Evolutionary conservation across 2,888 invertebrate genomes (phyloP).

Genomic region (Digitonthophagus gazella): DNA sequence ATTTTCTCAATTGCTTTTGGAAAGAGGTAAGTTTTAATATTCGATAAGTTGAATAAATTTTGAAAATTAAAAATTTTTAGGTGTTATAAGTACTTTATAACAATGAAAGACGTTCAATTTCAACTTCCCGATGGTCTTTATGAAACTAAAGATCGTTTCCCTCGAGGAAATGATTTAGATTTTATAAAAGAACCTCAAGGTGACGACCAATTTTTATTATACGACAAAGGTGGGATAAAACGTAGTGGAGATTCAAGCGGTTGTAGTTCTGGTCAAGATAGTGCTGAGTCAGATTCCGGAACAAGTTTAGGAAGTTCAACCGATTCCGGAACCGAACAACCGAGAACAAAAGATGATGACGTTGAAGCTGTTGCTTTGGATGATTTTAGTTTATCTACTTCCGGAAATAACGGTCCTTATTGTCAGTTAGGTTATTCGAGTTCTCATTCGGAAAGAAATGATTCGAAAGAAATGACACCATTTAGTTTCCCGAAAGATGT

Average conservation of each 20-base stretch:
- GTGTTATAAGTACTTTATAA: conserved; percentile 27
- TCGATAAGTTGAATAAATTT: not conserved
- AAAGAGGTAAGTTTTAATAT: conserved; percentile 23
- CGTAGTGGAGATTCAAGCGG: conserved; percentile 55
- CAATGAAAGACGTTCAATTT: conserved; percentile 66
- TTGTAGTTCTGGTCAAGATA: conserved; percentile 58
- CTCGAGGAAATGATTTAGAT: conserved; percentile 34
- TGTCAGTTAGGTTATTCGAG: not conserved
- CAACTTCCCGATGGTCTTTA: conserved; percentile 66
- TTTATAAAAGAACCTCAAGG: conserved; percentile 45
- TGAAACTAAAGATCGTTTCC: conserved; percentile 31
- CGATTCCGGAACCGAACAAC: conserved; percentile 53
- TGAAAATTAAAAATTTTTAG: too few species aligned
- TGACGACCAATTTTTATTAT: conserved; percentile 43
- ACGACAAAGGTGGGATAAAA: conserved; percentile 35
- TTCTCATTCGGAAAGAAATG: conserved; percentile 16
- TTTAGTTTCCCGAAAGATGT: not conserved
- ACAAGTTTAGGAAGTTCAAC: conserved; percentile 54
- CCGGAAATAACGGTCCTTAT: conserved; percentile 15
- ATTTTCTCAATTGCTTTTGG: conserved; percentile 5
- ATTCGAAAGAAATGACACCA: not conserved
- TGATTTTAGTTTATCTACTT: not conserved
- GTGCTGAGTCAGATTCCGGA: conserved; percentile 56
- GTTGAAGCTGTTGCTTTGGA: not conserved
- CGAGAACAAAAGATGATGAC: conserved; percentile 35